These are phyloP conservation scores for Neoniphon sammara DNA, from an alignment of 2,797 vertebrate species.

Conservation along the genomic window DNA sequence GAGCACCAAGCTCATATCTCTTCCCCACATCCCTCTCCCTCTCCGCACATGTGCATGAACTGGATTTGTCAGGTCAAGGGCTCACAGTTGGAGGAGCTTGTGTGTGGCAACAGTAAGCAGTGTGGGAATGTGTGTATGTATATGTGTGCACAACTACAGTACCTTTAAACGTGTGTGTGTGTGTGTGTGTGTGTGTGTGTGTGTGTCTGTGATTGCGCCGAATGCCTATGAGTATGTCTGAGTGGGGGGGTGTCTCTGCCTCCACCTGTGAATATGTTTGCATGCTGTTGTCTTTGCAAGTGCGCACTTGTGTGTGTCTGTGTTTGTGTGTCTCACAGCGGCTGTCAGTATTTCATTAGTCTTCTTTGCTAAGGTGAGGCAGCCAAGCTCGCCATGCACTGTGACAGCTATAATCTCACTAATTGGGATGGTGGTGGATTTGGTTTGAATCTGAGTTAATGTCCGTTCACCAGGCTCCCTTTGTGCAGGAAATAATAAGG, in stretches of 20 bases:
- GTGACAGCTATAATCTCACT: slow-evolving; percentile 75
- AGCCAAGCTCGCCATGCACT: slow-evolving; percentile 48
- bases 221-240: not conserved
- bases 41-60: slow-evolving; percentile 42
- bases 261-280: not conserved
- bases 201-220: not conserved
- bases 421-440: slow-evolving; percentile 77
- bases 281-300: slow-evolving; percentile 1
- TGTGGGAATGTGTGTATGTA: not conserved
- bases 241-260: not conserved
- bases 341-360: slow-evolving; percentile 69
- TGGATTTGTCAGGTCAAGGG: slow-evolving; percentile 59
- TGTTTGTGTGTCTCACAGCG: slow-evolving; percentile 40
- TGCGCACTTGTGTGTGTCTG: slow-evolving; percentile 1
- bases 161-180: not conserved
- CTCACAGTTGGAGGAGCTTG: slow-evolving; percentile 36
- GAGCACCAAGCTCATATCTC: slow-evolving; percentile 63
- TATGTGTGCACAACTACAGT: not conserved
- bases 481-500: slow-evolving; percentile 77
- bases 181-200: not conserved
- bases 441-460: slow-evolving; percentile 73
- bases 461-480: slow-evolving; percentile 67
- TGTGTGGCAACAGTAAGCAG: slow-evolving; percentile 8
- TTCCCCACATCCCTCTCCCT: slow-evolving; percentile 38
- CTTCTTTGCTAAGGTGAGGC: slow-evolving; percentile 68